A percentile compares a stretch with the other conserved stretches of the same genome.
Conservation (phyloP, 2,113 vertebrate species). For the Brevimyrus niger region DNA sequence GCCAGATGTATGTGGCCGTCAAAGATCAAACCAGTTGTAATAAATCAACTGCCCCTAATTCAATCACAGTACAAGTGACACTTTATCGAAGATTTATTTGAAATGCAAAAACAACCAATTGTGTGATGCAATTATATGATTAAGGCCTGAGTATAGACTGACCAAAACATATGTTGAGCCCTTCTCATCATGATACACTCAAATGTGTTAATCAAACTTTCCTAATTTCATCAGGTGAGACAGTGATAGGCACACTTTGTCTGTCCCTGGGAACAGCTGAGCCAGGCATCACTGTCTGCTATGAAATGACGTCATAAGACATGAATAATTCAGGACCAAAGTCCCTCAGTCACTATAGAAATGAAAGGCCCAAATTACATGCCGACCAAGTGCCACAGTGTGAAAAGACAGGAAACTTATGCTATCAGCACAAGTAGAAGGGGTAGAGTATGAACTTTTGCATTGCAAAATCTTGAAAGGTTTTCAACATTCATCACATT, state of each 20-base stretch:
- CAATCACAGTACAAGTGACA: conserved; percentile 9
- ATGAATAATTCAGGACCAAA: conserved; percentile 21
- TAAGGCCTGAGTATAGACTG: neutral
- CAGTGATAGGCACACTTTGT: neutral
- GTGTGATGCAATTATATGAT: neutral
- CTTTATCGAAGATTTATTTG: neutral
- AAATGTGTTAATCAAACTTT: neutral
- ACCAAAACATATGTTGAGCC: neutral
- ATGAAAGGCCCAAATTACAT: neutral
- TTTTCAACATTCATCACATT: neutral
- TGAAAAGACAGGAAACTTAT: neutral
- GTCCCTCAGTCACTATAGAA: neutral
- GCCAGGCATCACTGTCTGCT: neutral
- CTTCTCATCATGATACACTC: neutral
- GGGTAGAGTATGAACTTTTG: neutral
- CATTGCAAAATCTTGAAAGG: neutral
- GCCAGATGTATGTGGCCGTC: neutral
- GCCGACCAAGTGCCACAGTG: neutral
- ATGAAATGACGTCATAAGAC: neutral
- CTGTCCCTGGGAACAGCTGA: neutral
- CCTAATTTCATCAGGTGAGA: neutral
- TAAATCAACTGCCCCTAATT: neutral
- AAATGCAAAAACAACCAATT: neutral
- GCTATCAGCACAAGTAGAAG: neutral
- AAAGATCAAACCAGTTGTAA: neutral